phyloP scores from a whole-genome alignment of 1,140 invertebrate species.

The Leptoteleia sp. region DNA sequence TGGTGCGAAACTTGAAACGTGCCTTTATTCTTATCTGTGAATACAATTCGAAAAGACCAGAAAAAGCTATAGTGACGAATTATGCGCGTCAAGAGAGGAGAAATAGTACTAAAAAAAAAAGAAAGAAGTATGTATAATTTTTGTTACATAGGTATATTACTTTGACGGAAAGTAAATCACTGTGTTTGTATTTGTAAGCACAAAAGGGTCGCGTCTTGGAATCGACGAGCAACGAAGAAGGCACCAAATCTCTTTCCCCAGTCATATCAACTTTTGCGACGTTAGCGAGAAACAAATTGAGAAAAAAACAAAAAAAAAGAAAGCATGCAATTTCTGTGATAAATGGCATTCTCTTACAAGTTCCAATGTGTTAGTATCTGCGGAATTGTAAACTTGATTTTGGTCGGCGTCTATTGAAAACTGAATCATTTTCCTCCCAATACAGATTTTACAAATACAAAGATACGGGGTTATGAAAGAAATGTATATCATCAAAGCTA shows the following conservation, averaged over 20 bases:
- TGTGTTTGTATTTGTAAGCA: not conserved
- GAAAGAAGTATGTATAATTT: too few relatives aligned
- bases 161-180: not conserved
- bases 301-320: slow-evolving; percentile 3
- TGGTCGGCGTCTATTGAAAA: too few relatives aligned
- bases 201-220: slow-evolving; percentile 5
- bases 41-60: slow-evolving; percentile 15
- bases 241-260: not conserved
- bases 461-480: too few relatives aligned
- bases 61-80: not conserved
- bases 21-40: slow-evolving; percentile 33
- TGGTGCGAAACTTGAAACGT: slow-evolving; percentile 37
- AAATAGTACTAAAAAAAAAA: too few relatives aligned
- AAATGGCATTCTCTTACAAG: too few relatives aligned
- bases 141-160: too few relatives aligned
- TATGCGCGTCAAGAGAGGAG: too few relatives aligned
- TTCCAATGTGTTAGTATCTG: too few relatives aligned
- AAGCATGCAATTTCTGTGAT: slow-evolving; percentile 22
- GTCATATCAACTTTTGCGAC: slow-evolving; percentile 23
- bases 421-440: too few relatives aligned
- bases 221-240: slow-evolving; percentile 9
- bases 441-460: too few relatives aligned
- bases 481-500: too few relatives aligned
- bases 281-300: not conserved
- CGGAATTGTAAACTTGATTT: too few relatives aligned